Evolutionary conservation across 35 echinoderm and acorn worm species (phyloP).

Genomic region (Holothuria glaberrima): DNA sequence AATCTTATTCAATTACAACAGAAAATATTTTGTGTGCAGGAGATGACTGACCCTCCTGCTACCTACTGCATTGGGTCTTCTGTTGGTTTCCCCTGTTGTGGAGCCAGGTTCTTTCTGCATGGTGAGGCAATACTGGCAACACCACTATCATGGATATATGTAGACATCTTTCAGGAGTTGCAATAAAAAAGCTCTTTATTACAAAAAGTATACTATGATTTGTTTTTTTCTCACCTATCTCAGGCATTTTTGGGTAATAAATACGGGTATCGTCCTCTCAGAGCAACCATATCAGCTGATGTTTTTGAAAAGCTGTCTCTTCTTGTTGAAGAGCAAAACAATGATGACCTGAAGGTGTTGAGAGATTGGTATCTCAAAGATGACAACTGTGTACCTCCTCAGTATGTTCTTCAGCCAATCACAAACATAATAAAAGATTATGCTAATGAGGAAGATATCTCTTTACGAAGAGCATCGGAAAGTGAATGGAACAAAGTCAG

Average conservation of each 20-base stretch:
- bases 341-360: slow-evolving; percentile 49
- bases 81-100: too few relatives aligned
- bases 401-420: slow-evolving; percentile 87
- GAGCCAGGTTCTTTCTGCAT: too few relatives aligned
- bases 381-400: slow-evolving; percentile 71
- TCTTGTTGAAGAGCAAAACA: neutral
- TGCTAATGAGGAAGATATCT: slow-evolving; percentile 58
- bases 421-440: slow-evolving; percentile 61
- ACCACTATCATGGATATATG: too few relatives aligned
- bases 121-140: too few relatives aligned
- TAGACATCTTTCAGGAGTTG: too few relatives aligned
- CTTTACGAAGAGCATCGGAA: slow-evolving; percentile 47
- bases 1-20: too few relatives aligned
- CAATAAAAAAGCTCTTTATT: too few relatives aligned
- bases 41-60: too few relatives aligned
- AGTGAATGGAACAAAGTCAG: slow-evolving; percentile 72
- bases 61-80: too few relatives aligned
- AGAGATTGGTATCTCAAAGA: slow-evolving; percentile 77
- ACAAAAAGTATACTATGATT: too few relatives aligned
- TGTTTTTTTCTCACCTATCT: slow-evolving; percentile 14
- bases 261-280: slow-evolving; percentile 85
- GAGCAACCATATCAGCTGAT: slow-evolving; percentile 48
- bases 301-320: slow-evolving; percentile 68
- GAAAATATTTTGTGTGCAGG: too few relatives aligned
- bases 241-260: slow-evolving; percentile 90